Evolutionary conservation across 2,797 vertebrate species (phyloP).

Genomic region (Anabas testudineus): DNA sequence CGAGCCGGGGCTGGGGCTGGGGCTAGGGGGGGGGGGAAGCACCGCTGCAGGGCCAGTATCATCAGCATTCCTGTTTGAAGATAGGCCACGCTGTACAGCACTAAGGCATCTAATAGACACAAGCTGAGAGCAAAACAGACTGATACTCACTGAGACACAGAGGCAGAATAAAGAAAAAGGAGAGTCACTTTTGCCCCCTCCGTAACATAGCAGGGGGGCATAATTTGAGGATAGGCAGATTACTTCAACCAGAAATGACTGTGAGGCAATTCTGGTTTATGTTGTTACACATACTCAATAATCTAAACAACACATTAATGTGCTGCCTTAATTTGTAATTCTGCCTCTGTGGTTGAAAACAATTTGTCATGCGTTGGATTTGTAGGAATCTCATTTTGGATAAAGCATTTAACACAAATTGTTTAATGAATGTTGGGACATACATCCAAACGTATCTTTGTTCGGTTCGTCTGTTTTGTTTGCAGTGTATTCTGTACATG

Average conservation of each 20-base stretch:
- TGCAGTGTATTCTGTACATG: neutral
- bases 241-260: slow-evolving; percentile 78
- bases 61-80: slow-evolving; percentile 83
- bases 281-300: slow-evolving; percentile 72
- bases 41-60: slow-evolving; percentile 78
- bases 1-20: slow-evolving; percentile 62
- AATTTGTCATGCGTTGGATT: slow-evolving; percentile 77
- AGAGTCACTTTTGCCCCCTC: slow-evolving; percentile 50
- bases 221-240: slow-evolving; percentile 76
- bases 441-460: slow-evolving; percentile 29
- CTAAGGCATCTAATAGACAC: slow-evolving; percentile 78
- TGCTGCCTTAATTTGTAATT: slow-evolving; percentile 74
- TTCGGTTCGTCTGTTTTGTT: slow-evolving; percentile 28
- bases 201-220: slow-evolving; percentile 50
- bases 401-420: slow-evolving; percentile 66
- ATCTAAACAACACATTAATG: slow-evolving; percentile 79
- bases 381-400: slow-evolving; percentile 70
- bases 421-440: slow-evolving; percentile 57
- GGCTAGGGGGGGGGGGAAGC: slow-evolving; percentile 27
- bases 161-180: slow-evolving; percentile 57
- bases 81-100: slow-evolving; percentile 79
- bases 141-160: slow-evolving; percentile 64
- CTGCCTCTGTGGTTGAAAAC: slow-evolving; percentile 71
- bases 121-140: slow-evolving; percentile 65
- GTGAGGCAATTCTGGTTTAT: slow-evolving; percentile 77